phyloP scores from a whole-genome alignment of 2,113 vertebrate species.

The Atractosteus spatula region DNA sequence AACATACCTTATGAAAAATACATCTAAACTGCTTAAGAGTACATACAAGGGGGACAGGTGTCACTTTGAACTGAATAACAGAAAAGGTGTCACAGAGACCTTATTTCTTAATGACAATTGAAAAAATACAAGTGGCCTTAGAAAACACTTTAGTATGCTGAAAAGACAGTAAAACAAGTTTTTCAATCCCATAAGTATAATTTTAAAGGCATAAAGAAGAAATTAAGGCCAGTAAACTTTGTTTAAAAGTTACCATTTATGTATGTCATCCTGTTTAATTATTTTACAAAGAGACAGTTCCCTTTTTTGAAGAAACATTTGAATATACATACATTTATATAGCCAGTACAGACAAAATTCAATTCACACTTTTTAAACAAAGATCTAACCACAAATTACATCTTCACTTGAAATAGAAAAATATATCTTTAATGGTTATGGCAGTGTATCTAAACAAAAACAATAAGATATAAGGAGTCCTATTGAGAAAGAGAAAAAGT shows the following conservation, averaged over 20 bases:
- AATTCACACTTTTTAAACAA: constrained; percentile 33
- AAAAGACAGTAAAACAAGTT: too few species aligned
- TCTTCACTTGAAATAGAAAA: constrained; percentile 18
- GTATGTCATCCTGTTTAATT: not conserved
- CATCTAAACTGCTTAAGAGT: too few species aligned
- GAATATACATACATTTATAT: constrained; percentile 43
- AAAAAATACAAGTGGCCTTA: too few species aligned
- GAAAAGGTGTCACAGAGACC: too few species aligned
- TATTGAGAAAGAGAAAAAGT: constrained; percentile 52
- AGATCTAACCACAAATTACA: constrained; percentile 42
- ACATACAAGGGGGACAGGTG: too few species aligned
- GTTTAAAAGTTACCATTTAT: constrained; percentile 36
- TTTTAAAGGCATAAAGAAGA: too few species aligned
- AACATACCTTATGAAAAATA: too few species aligned
- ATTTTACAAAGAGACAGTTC: constrained; percentile 43
- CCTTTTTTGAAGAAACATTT: constrained; percentile 57
- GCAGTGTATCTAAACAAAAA: constrained; percentile 54
- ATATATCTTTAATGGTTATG: constrained; percentile 38
- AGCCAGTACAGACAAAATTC: constrained; percentile 40
- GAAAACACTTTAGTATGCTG: too few species aligned
- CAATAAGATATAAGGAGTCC: constrained; percentile 42
- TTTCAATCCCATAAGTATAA: too few species aligned
- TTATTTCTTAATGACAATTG: too few species aligned
- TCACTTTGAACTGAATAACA: too few species aligned
- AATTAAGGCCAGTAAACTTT: not conserved